These are phyloP conservation scores for Calliscelio sp. DNA, from an alignment of 2,888 invertebrate genomes.

Conservation along the genomic window DNA sequence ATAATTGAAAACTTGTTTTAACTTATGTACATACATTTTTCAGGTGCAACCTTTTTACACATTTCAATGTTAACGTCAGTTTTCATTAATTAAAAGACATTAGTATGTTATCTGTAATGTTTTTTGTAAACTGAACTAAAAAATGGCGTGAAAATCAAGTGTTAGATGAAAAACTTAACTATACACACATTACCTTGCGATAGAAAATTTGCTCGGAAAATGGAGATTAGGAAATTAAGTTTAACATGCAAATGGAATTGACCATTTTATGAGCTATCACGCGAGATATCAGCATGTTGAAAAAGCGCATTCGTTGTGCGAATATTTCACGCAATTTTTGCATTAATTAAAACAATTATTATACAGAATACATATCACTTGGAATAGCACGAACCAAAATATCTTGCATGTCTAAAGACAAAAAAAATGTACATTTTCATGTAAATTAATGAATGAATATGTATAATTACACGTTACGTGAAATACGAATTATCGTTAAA, in stretches of 20 bases:
- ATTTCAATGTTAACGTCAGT: background rate
- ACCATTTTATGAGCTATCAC: constrained; percentile 35
- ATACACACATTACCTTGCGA: constrained; percentile 6
- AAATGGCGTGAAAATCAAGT: constrained; percentile 8
- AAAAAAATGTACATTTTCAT: constrained; percentile 15
- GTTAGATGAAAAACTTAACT: constrained; percentile 13
- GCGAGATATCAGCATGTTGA: background rate
- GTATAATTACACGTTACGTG: background rate
- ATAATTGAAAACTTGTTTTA: constrained; percentile 9
- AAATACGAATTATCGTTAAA: background rate
- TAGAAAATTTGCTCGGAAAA: constrained; percentile 33
- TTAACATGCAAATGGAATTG: constrained; percentile 40
- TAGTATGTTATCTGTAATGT: background rate
- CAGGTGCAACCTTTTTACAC: no score
- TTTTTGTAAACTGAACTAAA: background rate
- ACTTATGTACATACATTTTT: background rate
- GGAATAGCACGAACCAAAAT: background rate
- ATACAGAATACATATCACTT: background rate
- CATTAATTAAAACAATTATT: constrained; percentile 30
- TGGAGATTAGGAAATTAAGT: constrained; percentile 39
- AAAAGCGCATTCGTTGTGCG: constrained; percentile 17
- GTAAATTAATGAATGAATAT: constrained; percentile 9
- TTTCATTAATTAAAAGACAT: background rate
- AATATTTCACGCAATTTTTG: constrained; percentile 35
- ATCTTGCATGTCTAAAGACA: background rate